phyloP scores from a whole-genome alignment of 2,797 vertebrate species.

The Cryptoprocta ferox region DNA sequence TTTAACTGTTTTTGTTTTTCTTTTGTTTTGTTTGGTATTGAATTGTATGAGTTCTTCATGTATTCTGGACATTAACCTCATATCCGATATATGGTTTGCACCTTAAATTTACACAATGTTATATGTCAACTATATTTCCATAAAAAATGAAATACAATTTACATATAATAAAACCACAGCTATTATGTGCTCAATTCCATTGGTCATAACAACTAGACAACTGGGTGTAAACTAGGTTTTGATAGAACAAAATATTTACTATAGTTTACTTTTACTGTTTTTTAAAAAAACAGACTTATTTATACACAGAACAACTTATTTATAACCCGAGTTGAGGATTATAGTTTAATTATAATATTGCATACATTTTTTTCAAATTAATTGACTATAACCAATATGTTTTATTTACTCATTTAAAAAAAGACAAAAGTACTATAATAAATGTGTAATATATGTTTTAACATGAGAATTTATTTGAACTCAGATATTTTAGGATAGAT shows the following conservation, averaged over 20 bases:
- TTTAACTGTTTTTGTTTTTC: neutral
- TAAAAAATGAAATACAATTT: neutral
- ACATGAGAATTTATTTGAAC: neutral
- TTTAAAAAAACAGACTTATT: neutral
- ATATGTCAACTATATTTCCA: neutral
- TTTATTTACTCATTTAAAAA: neutral
- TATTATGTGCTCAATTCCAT: neutral
- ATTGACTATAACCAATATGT: neutral
- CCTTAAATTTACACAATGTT: neutral
- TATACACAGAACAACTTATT: neutral
- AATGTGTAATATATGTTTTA: neutral
- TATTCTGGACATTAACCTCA: neutral
- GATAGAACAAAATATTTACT: neutral
- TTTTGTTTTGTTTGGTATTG: neutral
- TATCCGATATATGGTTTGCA: neutral
- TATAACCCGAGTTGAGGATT: neutral
- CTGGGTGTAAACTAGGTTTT: neutral
- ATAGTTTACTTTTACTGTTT: neutral
- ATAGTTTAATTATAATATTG: neutral
- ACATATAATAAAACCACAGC: neutral
- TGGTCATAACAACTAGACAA: neutral
- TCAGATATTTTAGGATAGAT: conserved; percentile 30
- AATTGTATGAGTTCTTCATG: neutral
- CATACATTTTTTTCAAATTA: neutral
- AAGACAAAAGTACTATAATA: conserved; percentile 21